These are phyloP conservation scores for Chascanopsetta lugubris DNA, from an alignment of 2,113 vertebrate genomes.

Conservation along the genomic window DNA sequence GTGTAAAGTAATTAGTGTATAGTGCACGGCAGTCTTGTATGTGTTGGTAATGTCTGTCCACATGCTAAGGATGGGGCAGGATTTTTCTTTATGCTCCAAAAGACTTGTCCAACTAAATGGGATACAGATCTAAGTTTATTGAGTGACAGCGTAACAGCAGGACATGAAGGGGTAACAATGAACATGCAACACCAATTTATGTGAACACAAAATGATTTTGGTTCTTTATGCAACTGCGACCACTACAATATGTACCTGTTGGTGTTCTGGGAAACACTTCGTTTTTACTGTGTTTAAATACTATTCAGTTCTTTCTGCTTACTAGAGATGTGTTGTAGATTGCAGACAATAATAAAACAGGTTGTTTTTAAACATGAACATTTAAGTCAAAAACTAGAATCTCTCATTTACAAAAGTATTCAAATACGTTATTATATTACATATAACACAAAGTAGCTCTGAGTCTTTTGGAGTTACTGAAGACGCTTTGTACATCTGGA, in stretches of 20 bases:
- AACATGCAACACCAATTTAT: not conserved
- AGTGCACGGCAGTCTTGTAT: too few relatives aligned
- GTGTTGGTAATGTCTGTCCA: too few relatives aligned
- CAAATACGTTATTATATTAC: not conserved
- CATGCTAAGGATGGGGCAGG: too few relatives aligned
- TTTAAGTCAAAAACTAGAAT: not conserved
- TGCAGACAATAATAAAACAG: not conserved
- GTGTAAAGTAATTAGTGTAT: too few relatives aligned
- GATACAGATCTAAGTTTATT: too few relatives aligned
- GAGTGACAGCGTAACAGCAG: too few relatives aligned
- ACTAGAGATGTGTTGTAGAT: not conserved
- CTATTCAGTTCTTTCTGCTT: not conserved
- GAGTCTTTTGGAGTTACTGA: not conserved
- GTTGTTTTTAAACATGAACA: not conserved
- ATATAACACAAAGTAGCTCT: not conserved
- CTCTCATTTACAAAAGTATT: not conserved
- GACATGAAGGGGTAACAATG: too few relatives aligned
- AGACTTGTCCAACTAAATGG: too few relatives aligned
- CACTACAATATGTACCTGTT: not conserved
- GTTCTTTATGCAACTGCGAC: not conserved
- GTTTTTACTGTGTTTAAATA: not conserved
- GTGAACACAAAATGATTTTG: not conserved
- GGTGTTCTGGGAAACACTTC: not conserved
- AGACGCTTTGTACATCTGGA: not conserved
- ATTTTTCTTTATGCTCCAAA: too few relatives aligned